These are phyloP conservation scores for Sturmia bella DNA, from an alignment of 2,888 invertebrate genomes.

Conservation along the genomic window DNA sequence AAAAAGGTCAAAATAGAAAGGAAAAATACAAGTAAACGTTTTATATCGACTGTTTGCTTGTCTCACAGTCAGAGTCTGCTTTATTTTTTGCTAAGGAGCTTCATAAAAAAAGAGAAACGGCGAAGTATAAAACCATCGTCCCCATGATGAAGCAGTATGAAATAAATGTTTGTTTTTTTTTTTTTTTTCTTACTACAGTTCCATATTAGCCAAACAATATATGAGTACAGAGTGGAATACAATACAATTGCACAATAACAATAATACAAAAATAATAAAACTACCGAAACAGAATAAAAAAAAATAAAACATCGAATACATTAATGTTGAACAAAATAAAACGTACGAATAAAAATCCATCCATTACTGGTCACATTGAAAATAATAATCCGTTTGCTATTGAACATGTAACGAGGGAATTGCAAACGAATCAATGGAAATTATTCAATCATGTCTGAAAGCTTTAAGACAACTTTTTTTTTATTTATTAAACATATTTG, in stretches of 20 bases:
- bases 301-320: constrained; percentile 12
- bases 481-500: too few species aligned
- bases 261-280: constrained; percentile 17
- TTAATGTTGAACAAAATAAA: constrained; percentile 36
- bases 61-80: background rate
- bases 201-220: constrained; percentile 54
- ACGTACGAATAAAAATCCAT: constrained; percentile 38
- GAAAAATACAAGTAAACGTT: constrained; percentile 18
- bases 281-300: background rate
- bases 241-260: constrained; percentile 50
- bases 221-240: constrained; percentile 32
- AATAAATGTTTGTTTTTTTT: constrained; percentile 48
- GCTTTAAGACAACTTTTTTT: background rate
- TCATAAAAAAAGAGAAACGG: background rate
- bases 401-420: constrained; percentile 35
- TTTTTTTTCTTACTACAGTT: constrained; percentile 42
- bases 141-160: constrained; percentile 45
- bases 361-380: constrained; percentile 49
- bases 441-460: constrained; percentile 32
- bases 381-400: constrained; percentile 52
- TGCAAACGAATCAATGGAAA: constrained; percentile 7
- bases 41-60: background rate
- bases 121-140: constrained; percentile 29
- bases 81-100: constrained; percentile 17
- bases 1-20: constrained; percentile 61